Evolutionary conservation across 2,888 invertebrate genomes (phyloP).

Genomic region (Zonitis immaculata): DNA sequence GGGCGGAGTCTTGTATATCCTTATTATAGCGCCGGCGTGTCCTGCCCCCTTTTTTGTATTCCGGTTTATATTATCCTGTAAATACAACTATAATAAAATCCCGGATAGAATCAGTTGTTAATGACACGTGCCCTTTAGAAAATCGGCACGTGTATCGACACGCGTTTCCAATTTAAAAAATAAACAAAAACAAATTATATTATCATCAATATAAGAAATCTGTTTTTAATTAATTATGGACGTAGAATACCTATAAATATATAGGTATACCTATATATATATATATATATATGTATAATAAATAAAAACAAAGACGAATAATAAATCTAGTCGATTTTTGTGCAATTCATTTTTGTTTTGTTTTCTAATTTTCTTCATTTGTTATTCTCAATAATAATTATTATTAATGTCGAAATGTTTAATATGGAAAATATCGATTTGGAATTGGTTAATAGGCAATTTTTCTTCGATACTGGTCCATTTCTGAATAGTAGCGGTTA

Average conservation of each 20-base stretch:
- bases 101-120: slow-evolving; percentile 32
- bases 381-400: too few species aligned
- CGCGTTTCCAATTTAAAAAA: slow-evolving; percentile 24
- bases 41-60: slow-evolving; percentile 10
- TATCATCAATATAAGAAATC: too few species aligned
- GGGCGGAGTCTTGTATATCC: slow-evolving; percentile 26
- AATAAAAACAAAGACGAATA: too few species aligned
- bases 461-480: slow-evolving; percentile 54
- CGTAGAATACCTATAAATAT: too few species aligned
- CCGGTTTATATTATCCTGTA: slow-evolving; percentile 21
- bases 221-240: too few species aligned
- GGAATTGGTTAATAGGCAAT: slow-evolving; percentile 64
- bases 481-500: slow-evolving; percentile 50
- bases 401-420: slow-evolving; percentile 51
- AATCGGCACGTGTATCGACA: slow-evolving; percentile 29
- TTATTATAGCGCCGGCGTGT: slow-evolving; percentile 29
- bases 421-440: slow-evolving; percentile 66
- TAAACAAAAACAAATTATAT: neutral
- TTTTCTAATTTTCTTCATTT: too few species aligned
- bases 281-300: too few species aligned
- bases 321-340: neutral
- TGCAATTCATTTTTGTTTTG: neutral
- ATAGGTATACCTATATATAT: too few species aligned
- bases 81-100: slow-evolving; percentile 26
- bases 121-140: slow-evolving; percentile 33